These are phyloP conservation scores for Thripadectes ignobilis DNA, from an alignment of 2,797 vertebrate genomes.

Conservation along the genomic window DNA sequence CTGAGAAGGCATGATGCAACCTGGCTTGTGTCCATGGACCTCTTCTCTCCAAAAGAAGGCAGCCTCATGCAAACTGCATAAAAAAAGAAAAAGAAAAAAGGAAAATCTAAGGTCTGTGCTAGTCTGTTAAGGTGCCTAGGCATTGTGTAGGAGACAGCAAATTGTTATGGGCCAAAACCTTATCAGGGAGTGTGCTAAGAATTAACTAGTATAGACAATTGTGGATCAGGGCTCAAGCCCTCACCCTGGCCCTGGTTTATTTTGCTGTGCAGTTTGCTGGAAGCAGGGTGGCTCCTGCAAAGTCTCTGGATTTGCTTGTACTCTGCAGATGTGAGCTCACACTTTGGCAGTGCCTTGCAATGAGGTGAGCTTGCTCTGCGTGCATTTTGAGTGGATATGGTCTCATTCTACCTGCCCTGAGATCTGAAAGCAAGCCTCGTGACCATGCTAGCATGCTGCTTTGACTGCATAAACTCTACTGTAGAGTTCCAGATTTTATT, in stretches of 20 bases:
- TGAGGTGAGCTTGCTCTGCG: background rate
- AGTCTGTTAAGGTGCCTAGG: background rate
- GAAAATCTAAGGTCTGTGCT: background rate
- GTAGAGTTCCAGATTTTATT: background rate
- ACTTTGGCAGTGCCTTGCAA: background rate
- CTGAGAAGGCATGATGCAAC: background rate
- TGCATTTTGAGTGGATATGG: background rate
- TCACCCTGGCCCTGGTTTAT: background rate
- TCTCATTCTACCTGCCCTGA: background rate
- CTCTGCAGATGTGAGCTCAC: background rate
- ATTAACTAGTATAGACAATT: background rate
- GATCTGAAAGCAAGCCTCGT: conserved; percentile 3
- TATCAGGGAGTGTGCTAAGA: background rate
- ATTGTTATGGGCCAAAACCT: background rate
- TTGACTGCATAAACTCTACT: background rate
- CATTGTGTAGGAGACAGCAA: background rate
- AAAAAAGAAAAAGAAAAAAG: background rate
- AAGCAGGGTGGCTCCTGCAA: background rate
- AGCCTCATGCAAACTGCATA: background rate
- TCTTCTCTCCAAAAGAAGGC: background rate
- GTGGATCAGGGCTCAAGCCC: background rate
- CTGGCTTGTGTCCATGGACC: background rate
- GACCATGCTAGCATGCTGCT: background rate
- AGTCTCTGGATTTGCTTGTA: background rate
- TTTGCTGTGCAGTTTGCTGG: background rate